Percentiles rank a stretch among this genome's conserved stretches.
Evolutionary conservation across 2,797 vertebrate genomes (phyloP).

Genomic region (Schizopygopsis malacanthus): DNA sequence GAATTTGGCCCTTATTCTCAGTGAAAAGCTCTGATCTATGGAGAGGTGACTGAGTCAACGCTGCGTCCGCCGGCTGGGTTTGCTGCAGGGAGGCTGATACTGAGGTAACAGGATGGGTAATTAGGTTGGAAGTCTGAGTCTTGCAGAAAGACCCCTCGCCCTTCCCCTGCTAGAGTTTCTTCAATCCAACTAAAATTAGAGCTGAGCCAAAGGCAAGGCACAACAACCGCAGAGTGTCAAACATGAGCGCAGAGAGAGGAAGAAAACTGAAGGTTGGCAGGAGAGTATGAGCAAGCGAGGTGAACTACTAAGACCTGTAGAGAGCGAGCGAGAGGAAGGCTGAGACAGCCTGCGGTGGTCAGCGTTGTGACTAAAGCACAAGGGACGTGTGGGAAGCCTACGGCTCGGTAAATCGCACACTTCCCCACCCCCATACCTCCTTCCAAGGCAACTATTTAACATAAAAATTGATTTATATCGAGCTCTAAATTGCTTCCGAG

Average conservation of each 20-base stretch:
- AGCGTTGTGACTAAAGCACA: constrained; percentile 44
- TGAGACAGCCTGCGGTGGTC: constrained; percentile 41
- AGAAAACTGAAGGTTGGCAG: constrained; percentile 57
- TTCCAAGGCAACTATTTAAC: constrained; percentile 57
- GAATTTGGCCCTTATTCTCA: neutral
- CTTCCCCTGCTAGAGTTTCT: constrained; percentile 57
- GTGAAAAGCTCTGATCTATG: constrained; percentile 27
- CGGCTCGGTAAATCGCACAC: constrained; percentile 69
- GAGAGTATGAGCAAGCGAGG: constrained; percentile 50
- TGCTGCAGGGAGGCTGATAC: constrained; percentile 38
- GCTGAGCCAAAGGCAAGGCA: constrained; percentile 76
- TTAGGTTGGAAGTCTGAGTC: constrained; percentile 51
- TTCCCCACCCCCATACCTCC: constrained; percentile 42
- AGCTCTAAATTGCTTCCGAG: constrained; percentile 71
- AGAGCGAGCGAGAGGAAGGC: constrained; percentile 58
- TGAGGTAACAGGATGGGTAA: constrained; percentile 52
- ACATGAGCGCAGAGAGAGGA: constrained; percentile 52
- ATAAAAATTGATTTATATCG: constrained; percentile 80
- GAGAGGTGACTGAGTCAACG: constrained; percentile 41
- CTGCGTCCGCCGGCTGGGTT: neutral
- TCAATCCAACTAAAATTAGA: constrained; percentile 76
- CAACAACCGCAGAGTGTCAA: constrained; percentile 69
- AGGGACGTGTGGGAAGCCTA: constrained; percentile 47
- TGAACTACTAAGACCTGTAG: constrained; percentile 41
- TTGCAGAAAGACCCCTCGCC: constrained; percentile 55